A percentile compares a stretch with the other conserved stretches of the same genome.
These are phyloP conservation scores for Sus cebifrons DNA, from an alignment of 2,797 vertebrate species.

Conservation along the genomic window DNA sequence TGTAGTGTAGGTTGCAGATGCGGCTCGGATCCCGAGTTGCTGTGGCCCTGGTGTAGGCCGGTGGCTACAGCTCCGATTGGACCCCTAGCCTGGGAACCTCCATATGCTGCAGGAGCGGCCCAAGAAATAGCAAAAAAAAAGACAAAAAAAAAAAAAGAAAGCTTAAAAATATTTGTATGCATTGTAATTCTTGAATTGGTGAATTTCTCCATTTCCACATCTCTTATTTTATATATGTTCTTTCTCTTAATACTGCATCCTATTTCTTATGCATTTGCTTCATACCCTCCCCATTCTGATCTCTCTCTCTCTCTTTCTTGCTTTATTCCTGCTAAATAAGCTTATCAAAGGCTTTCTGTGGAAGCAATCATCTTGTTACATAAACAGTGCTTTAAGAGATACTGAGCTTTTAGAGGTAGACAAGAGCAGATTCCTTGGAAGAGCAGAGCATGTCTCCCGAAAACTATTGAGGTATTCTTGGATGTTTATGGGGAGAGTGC, in stretches of 20 bases:
- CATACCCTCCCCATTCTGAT: neutral
- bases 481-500: neutral
- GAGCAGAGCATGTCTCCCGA: neutral
- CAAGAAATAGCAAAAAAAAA: no score
- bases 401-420: constrained; percentile 13
- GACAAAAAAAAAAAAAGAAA: neutral
- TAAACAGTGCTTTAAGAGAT: neutral
- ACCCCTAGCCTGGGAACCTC: no score
- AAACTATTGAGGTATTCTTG: neutral
- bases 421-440: neutral
- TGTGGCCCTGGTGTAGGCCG: no score
- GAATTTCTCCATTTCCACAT: neutral
- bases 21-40: no score
- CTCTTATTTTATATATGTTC: constrained; percentile 10
- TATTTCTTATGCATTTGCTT: constrained; percentile 9
- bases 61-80: no score
- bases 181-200: neutral
- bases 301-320: neutral
- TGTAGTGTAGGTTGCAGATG: no score
- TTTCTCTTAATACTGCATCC: neutral
- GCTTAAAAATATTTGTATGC: neutral
- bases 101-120: no score
- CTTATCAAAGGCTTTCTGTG: constrained; percentile 28
- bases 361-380: neutral
- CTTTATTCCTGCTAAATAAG: neutral